Percentiles rank a stretch among this genome's conserved stretches.
Conservation (phyloP, 2,113 vertebrate species). For the Regulus satrapa region DNA sequence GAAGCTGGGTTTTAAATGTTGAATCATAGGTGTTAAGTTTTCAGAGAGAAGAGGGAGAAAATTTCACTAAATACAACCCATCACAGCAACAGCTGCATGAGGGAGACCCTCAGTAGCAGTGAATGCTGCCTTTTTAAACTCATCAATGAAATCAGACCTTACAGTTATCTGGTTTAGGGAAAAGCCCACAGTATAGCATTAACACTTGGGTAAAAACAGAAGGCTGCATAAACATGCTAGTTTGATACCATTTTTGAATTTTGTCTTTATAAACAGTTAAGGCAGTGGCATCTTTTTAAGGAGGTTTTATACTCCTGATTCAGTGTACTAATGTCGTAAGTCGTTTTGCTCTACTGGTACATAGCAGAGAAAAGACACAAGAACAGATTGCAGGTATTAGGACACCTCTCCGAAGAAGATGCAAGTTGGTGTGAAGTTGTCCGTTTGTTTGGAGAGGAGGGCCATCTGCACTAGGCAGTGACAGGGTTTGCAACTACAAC, state of each 20-base stretch:
- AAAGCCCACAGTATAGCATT: background rate
- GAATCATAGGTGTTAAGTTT: constrained; percentile 20
- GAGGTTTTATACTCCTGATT: background rate
- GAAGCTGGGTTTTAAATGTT: constrained; percentile 12
- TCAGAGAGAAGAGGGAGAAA: background rate
- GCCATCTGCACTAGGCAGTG: background rate
- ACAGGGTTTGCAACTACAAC: background rate
- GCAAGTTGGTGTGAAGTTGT: background rate
- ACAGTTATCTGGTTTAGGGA: constrained; percentile 44
- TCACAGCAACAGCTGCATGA: constrained; percentile 63
- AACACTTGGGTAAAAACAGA: constrained; percentile 22
- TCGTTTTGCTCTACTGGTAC: background rate
- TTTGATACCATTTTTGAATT: background rate
- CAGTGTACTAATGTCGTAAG: background rate
- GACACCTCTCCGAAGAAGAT: background rate
- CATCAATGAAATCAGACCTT: constrained; percentile 48
- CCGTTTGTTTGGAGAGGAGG: background rate
- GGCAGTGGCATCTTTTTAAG: background rate
- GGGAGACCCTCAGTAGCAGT: constrained; percentile 52
- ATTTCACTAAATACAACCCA: constrained; percentile 20
- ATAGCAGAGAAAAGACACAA: background rate
- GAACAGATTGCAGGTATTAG: background rate
- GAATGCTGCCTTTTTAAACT: constrained; percentile 62
- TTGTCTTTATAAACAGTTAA: background rate
- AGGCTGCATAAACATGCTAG: background rate